These are phyloP conservation scores for Parthenolecanium corni DNA, from an alignment of 2,888 invertebrate species.

Conservation along the genomic window DNA sequence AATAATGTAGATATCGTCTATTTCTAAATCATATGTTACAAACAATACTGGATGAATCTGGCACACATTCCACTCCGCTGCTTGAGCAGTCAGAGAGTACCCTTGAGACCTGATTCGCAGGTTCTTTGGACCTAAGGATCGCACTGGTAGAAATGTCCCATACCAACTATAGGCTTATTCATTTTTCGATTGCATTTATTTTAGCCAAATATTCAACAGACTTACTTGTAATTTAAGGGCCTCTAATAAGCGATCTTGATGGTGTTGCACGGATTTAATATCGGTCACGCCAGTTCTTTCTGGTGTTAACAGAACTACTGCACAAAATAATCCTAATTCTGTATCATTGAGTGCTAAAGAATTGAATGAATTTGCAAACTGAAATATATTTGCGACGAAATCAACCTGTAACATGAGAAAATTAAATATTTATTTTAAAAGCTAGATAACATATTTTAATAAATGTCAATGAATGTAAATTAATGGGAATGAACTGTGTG, in stretches of 20 bases:
- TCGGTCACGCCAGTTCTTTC: conserved; percentile 72
- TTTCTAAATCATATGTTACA: no score
- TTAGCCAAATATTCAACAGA: not conserved
- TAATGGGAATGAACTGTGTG: not conserved
- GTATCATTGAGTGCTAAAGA: conserved; percentile 70
- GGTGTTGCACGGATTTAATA: conserved; percentile 61
- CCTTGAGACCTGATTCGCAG: no score
- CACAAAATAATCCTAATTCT: conserved; percentile 80
- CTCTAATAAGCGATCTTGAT: conserved; percentile 70
- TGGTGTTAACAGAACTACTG: conserved; percentile 67
- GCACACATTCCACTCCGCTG: no score
- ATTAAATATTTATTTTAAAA: not conserved
- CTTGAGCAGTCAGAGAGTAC: no score
- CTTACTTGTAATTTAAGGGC: conserved; percentile 70
- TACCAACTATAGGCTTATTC: no score
- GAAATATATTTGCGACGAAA: conserved; percentile 69
- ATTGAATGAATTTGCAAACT: conserved; percentile 58
- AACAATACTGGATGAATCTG: no score
- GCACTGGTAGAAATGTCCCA: no score
- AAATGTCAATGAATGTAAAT: not conserved
- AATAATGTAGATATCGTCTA: no score
- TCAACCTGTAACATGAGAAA: conserved; percentile 51
- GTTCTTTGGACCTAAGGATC: no score
- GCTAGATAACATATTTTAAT: not conserved
- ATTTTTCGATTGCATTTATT: no score